A percentile compares a stretch with the other conserved stretches of the same genome.
Conservation (phyloP, 2,888 invertebrate genomes). For the Molanna angustata region DNA sequence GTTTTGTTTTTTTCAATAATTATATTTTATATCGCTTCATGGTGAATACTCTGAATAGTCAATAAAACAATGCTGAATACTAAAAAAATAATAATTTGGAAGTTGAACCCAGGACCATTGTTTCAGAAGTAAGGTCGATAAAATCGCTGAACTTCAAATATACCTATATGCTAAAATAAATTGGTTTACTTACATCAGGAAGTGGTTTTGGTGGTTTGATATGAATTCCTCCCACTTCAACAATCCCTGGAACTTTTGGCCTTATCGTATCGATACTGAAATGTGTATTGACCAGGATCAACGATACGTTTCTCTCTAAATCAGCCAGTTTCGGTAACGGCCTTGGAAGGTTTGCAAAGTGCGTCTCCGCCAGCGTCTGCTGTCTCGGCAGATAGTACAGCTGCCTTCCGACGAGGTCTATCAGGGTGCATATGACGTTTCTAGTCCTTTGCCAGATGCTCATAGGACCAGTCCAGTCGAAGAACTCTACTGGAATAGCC, state of each 20-base stretch:
- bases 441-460: constrained; percentile 44
- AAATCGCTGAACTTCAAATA: too few species aligned
- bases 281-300: constrained; percentile 50
- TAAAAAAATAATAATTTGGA: too few species aligned
- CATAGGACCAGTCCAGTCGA: constrained; percentile 44
- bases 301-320: constrained; percentile 46
- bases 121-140: too few species aligned
- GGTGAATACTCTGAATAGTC: too few species aligned
- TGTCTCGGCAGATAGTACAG: constrained; percentile 42
- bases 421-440: constrained; percentile 42
- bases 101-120: too few species aligned
- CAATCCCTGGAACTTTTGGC: constrained; percentile 45
- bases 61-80: too few species aligned
- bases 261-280: constrained; percentile 45
- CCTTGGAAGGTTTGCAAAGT: constrained; percentile 39
- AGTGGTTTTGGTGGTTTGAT: constrained; percentile 42
- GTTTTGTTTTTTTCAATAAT: too few species aligned
- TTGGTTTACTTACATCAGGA: constrained; percentile 34
- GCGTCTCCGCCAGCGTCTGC: constrained; percentile 39
- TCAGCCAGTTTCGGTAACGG: constrained; percentile 42
- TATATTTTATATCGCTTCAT: too few species aligned
- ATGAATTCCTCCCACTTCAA: constrained; percentile 56
- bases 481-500: constrained; percentile 46
- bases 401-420: constrained; percentile 39
- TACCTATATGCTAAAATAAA: too few species aligned